A percentile compares a stretch with the other conserved stretches of the same genome.
Evolutionary conservation across 2,797 vertebrate species (phyloP).

Genomic region (Betta splendens): DNA sequence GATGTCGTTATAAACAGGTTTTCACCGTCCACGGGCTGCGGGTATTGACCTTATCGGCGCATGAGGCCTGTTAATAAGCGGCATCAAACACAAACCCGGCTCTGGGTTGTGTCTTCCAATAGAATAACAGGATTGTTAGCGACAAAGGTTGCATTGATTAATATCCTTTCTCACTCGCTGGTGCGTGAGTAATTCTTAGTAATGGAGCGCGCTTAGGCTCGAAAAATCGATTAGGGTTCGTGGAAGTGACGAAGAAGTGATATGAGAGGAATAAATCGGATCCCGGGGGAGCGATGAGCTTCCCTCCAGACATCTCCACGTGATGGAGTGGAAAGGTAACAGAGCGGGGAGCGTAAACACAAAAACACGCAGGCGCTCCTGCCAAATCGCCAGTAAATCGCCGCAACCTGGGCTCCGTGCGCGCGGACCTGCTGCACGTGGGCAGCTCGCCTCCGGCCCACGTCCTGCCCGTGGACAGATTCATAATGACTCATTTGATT

Average conservation of each 20-base stretch:
- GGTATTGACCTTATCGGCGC: slow-evolving; percentile 67
- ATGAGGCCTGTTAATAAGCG: slow-evolving; percentile 68
- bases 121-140: slow-evolving; percentile 80
- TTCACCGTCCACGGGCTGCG: slow-evolving; percentile 51
- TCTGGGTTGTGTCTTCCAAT: slow-evolving; percentile 73
- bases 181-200: slow-evolving; percentile 71
- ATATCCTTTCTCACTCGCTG: slow-evolving; percentile 62
- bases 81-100: slow-evolving; percentile 57
- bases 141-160: slow-evolving; percentile 79
- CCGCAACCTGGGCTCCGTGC: slow-evolving; percentile 17
- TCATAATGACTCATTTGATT: slow-evolving; percentile 61
- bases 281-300: slow-evolving; percentile 23
- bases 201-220: slow-evolving; percentile 66
- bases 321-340: slow-evolving; percentile 29
- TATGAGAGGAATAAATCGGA: slow-evolving; percentile 47
- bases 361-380: slow-evolving; percentile 14
- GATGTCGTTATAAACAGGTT: slow-evolving; percentile 51
- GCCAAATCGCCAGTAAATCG: slow-evolving; percentile 12
- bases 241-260: slow-evolving; percentile 59
- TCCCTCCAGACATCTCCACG: slow-evolving; percentile 7
- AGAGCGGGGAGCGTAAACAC: neutral
- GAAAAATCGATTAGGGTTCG: slow-evolving; percentile 65
- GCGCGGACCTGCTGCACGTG: slow-evolving; percentile 21
- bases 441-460: slow-evolving; percentile 38
- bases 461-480: slow-evolving; percentile 55